phyloP scores from a whole-genome alignment of 2,113 vertebrate genomes.

The Dascyllus trimaculatus region DNA sequence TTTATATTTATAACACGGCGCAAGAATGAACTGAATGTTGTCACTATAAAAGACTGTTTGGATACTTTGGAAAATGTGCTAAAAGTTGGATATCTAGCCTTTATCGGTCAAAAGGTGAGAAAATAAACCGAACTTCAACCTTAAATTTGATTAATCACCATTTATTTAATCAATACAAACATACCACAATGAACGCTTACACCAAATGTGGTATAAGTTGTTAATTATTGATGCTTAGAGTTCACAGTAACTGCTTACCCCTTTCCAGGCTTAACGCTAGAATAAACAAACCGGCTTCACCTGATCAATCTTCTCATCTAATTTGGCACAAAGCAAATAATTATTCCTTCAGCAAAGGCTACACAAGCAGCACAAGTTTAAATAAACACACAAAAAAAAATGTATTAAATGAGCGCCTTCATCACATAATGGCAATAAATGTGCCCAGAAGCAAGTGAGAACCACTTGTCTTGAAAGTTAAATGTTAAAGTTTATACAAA shows the following conservation, averaged over 20 bases:
- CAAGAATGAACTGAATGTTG: too few relatives aligned
- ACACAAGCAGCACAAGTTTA: not conserved
- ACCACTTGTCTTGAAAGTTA: slow-evolving; percentile 29
- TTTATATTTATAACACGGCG: too few relatives aligned
- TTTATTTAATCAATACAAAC: not conserved
- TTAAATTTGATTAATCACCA: too few relatives aligned
- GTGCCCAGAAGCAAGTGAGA: slow-evolving; percentile 14
- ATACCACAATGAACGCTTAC: too few relatives aligned
- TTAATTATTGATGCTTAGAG: not conserved
- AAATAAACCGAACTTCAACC: too few relatives aligned
- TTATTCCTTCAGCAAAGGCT: not conserved
- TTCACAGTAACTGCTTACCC: not conserved
- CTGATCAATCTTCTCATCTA: not conserved
- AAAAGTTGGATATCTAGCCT: too few relatives aligned
- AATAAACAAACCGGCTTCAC: not conserved
- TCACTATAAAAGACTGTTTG: too few relatives aligned
- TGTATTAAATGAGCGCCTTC: slow-evolving; percentile 19
- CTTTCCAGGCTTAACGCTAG: not conserved
- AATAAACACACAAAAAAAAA: not conserved
- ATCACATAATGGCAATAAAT: slow-evolving; percentile 26
- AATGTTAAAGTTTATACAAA: slow-evolving; percentile 51
- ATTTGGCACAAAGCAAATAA: slow-evolving; percentile 5
- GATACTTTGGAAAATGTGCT: too few relatives aligned
- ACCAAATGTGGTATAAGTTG: too few relatives aligned
- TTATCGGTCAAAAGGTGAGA: too few relatives aligned